A percentile compares a stretch with the other conserved stretches of the same genome.
These are phyloP conservation scores for Ptychochromis oligacanthus DNA, from an alignment of 2,113 vertebrate species.

Conservation along the genomic window DNA sequence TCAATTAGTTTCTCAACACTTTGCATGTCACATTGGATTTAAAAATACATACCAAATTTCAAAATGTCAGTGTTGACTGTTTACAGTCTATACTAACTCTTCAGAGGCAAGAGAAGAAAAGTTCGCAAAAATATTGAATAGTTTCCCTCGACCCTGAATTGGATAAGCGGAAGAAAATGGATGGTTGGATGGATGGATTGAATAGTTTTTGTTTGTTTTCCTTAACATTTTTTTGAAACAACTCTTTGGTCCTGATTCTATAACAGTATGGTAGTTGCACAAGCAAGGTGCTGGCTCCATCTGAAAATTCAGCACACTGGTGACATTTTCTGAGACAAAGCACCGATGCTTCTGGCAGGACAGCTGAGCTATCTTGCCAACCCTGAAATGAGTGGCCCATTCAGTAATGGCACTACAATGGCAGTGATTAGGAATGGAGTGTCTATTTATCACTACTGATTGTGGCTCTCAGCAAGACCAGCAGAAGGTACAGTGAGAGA, in stretches of 20 bases:
- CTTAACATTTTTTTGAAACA: not conserved
- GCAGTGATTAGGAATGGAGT: constrained; percentile 56
- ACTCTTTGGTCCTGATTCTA: not conserved
- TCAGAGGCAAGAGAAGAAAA: not conserved
- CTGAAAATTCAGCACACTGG: constrained; percentile 23
- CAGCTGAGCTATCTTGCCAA: constrained; percentile 51
- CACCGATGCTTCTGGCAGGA: constrained; percentile 43
- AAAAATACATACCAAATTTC: not conserved
- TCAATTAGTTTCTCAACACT: not conserved
- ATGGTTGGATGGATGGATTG: too few relatives aligned
- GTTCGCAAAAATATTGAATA: not conserved
- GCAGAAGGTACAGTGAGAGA: constrained; percentile 25
- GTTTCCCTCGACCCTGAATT: too few relatives aligned
- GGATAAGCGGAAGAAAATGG: too few relatives aligned
- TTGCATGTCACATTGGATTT: not conserved
- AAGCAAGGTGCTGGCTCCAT: not conserved
- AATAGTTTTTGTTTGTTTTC: not conserved
- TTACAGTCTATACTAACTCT: not conserved
- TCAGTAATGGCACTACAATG: constrained; percentile 58
- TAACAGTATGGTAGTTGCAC: not conserved
- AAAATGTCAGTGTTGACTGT: not conserved
- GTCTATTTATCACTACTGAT: constrained; percentile 63
- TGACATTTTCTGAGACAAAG: constrained; percentile 57
- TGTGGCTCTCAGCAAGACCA: constrained; percentile 38
- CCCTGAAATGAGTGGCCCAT: constrained; percentile 48